Conservation (phyloP, 2,113 vertebrate genomes). For the Perccottus glenii region DNA sequence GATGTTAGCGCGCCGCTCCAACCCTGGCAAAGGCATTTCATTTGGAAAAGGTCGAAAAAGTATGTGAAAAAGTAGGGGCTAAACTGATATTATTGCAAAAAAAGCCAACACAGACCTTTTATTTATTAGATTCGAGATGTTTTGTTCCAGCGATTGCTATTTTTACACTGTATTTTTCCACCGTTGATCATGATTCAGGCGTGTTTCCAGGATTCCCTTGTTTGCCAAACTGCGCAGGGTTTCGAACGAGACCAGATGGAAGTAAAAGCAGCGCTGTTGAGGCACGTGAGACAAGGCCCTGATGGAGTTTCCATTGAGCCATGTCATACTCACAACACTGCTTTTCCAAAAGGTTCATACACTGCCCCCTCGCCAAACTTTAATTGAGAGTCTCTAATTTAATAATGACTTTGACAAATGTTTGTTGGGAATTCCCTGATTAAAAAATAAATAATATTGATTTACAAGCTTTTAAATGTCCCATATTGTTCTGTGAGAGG, state of each 20-base stretch:
- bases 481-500: not conserved
- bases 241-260: too few species aligned
- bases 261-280: not conserved
- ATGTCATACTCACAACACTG: conserved; percentile 24
- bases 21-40: conserved; percentile 51
- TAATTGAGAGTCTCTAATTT: conserved; percentile 3
- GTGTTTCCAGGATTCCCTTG: not conserved
- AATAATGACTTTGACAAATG: not conserved
- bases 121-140: conserved; percentile 6
- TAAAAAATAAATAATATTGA: not conserved
- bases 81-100: not conserved
- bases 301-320: conserved; percentile 44
- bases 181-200: not conserved
- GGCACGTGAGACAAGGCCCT: conserved; percentile 26
- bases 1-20: conserved; percentile 51
- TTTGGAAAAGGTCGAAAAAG: conserved; percentile 10
- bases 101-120: not conserved
- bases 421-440: conserved; percentile 11
- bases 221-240: not conserved
- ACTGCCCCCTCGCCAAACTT: not conserved
- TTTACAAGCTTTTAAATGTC: conserved; percentile 8
- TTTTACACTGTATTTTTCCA: conserved; percentile 1
- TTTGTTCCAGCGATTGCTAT: not conserved
- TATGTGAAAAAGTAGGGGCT: not conserved
- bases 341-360: conserved; percentile 32